Evolutionary conservation across 2,888 invertebrate genomes (phyloP), one percentile per base, ranked within the genome.

Genomic region (Congeria kusceri): DNA sequence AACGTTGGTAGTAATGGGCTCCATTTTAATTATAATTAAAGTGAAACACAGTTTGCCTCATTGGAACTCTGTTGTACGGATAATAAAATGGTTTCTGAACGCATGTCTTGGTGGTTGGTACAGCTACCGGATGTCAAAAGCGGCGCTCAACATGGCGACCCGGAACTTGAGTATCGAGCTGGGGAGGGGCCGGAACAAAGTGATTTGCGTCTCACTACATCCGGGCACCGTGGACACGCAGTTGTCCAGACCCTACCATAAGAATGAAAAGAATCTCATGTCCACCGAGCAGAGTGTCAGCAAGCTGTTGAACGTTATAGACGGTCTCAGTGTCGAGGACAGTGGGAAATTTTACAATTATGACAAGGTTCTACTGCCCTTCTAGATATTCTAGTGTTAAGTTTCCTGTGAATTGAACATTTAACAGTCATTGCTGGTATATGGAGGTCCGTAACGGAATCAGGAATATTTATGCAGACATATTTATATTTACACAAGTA

Each of bases 31-130:
- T n/a, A n/a, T n/a, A n/a, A n/a, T n/a, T n/a, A n/a, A n/a, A n/a
- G n/a, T n/a, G n/a, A n/a, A n/a, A n/a, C n/a, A n/a, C n/a, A n/a
- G n/a, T n/a, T n/a, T n/a, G n/a, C n/a, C n/a, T n/a, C n/a, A n/a
- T n/a, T n/a, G n/a, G n/a, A n/a, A n/a, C n/a, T n/a, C n/a, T n/a
- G n/a, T n/a, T n/a, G n/a, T n/a, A 39, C 25, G 18, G 32, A 44
- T 18, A 63, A 23, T 15, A 49, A 5, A 47, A 18, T 25, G 47
- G 9, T 15, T 28, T 44, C 49, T 28, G 29, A 27, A n/a, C 65
- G 32, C 84, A 91, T 90, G 78, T 39, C 80, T 90, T 9, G 91
- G 90, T n/a, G 91, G 91, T 29, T 91, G 90, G 90, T 90, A 91
- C 78, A 87, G 88, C 61, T 90, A 91, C 71, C 72, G 90, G 56